phyloP scores from a whole-genome alignment of 2,888 invertebrate genomes.

The Congeria kusceri region DNA sequence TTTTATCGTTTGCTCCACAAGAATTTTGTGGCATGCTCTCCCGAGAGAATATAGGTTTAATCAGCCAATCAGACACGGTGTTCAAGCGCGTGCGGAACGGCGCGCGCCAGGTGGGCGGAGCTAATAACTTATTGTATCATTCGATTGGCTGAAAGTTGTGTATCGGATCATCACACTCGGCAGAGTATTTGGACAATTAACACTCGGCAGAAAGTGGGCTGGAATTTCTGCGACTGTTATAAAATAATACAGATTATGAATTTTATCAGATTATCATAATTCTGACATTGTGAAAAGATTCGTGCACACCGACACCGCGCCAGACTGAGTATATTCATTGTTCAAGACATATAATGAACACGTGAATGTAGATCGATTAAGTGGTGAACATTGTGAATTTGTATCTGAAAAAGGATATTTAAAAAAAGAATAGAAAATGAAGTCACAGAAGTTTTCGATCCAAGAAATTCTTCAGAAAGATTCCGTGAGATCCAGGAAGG shows the following conservation, averaged over 20 bases:
- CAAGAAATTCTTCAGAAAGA: constrained; percentile 47
- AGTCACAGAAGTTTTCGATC: constrained; percentile 60
- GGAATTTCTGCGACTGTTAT: constrained; percentile 35
- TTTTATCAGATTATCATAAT: constrained; percentile 55
- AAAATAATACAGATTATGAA: constrained; percentile 49
- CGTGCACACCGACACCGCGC: background rate
- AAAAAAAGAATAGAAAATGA: constrained; percentile 22
- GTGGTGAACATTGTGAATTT: too few species aligned
- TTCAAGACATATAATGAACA: background rate
- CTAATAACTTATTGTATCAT: background rate
- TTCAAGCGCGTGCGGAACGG: constrained; percentile 34
- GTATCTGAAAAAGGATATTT: background rate
- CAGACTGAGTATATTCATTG: background rate
- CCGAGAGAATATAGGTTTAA: constrained; percentile 47
- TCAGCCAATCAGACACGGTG: constrained; percentile 59
- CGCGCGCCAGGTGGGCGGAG: constrained; percentile 53
- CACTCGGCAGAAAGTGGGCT: constrained; percentile 31
- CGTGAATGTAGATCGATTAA: background rate
- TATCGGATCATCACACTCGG: constrained; percentile 57
- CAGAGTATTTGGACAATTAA: constrained; percentile 57
- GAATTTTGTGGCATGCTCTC: constrained; percentile 48
- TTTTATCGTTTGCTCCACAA: constrained; percentile 27
- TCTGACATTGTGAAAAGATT: constrained; percentile 15
- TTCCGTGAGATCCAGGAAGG: constrained; percentile 11
- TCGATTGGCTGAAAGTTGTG: constrained; percentile 29